Percentiles rank a stretch among this genome's conserved stretches.
These are phyloP conservation scores for Caenorhabditis sulstoni DNA, from an alignment of 2,888 invertebrate genomes.

Conservation along the genomic window DNA sequence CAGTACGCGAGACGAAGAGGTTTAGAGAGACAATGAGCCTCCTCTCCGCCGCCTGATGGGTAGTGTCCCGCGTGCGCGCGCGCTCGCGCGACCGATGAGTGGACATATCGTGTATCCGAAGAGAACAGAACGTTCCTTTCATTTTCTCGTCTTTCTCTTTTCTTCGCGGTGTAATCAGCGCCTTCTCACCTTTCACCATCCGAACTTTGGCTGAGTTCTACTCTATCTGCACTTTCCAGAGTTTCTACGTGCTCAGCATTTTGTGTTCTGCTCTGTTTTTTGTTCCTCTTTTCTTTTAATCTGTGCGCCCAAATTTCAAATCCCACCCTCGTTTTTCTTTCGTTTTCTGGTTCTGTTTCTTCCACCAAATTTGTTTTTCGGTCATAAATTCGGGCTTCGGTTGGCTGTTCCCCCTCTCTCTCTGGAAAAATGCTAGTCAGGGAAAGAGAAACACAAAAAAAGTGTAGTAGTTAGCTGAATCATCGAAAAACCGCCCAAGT, in stretches of 20 bases:
- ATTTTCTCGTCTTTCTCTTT: slow-evolving; percentile 15
- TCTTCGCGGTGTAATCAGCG: slow-evolving; percentile 27
- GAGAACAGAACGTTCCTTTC: slow-evolving; percentile 29
- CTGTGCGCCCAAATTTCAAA: background rate
- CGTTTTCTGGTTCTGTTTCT: background rate
- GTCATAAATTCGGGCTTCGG: slow-evolving; percentile 12
- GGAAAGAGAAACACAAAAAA: too few species aligned
- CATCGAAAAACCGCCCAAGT: background rate
- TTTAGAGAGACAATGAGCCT: slow-evolving; percentile 24
- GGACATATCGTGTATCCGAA: slow-evolving; percentile 47
- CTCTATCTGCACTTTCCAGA: background rate
- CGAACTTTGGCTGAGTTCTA: background rate
- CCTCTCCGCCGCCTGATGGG: background rate
- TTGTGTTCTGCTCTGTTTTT: background rate
- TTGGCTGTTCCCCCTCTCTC: too few species aligned
- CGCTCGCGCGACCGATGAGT: slow-evolving; percentile 18
- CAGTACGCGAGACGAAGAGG: background rate
- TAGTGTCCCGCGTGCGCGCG: slow-evolving; percentile 6
- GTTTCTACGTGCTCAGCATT: background rate
- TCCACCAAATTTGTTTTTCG: slow-evolving; percentile 4
- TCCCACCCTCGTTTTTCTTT: too few species aligned
- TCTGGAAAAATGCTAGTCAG: too few species aligned
- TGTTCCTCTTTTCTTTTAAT: background rate
- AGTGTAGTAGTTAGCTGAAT: background rate
- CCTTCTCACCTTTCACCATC: slow-evolving; percentile 2